Evolutionary conservation across 2,888 invertebrate genomes (phyloP), one percentile per base, ranked within the genome.

Genomic region (Thecophora atra): DNA sequence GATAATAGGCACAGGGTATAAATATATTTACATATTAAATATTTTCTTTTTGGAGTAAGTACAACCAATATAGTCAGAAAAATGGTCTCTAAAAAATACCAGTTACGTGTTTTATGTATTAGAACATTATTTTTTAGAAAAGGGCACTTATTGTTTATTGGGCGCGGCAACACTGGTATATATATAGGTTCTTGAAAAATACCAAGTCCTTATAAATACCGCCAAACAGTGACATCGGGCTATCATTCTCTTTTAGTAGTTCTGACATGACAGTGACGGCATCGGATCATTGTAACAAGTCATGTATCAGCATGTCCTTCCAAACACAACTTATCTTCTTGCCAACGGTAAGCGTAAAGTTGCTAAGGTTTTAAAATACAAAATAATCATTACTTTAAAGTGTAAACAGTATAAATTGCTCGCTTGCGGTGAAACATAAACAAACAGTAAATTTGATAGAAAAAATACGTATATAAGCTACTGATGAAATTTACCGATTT

Each of bases 301-400:
- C 86, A 86, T 86, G 86, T 86, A 86, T 86, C 86, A 86, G 84
- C 86, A 86, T 86, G 86, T 83, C 85, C 85, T 85, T 85, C 83
- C 86, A 83, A 86, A 83, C 85, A 84, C 86, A 86, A 81, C 83
- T 83, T 79, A 84, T 82, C 83, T 85, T 83, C 79, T 83, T 83
- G 82, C 83, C 82, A 84, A 86, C 79, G 86, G 86, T 86, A 83
- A 86, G 86, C 82, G 60, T 56, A 62, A 51, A 56, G 21, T 47
- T 64, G 64, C 47, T 28, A 67, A 19, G 17, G 37, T 66, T 73
- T 66, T 72, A 71, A 73, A 74, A 71, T 67, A 64, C 30, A 71
- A 71, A 63, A 74, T 73, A 74, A 70, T 56, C 65, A 58, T 66
- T 8, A 58, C 28, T 58, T 24, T n/a, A 54, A 54, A 56, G 11